Conservation (phyloP, 1,140 invertebrate genomes). For the Drosophila arizonae region DNA sequence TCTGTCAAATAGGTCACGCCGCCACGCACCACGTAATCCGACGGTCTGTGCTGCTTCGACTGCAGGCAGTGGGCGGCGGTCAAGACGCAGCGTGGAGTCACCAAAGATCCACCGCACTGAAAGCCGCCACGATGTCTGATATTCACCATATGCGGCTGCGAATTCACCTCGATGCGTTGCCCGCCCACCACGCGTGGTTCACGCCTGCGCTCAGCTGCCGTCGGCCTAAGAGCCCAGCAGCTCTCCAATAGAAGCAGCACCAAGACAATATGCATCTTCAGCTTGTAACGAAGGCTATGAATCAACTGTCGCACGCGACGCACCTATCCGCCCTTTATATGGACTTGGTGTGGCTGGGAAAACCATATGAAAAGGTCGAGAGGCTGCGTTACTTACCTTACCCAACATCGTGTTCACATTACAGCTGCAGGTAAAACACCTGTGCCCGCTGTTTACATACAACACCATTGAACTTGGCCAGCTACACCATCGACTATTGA, state of each 20-base stretch:
- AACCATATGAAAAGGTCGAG: constrained; percentile 4
- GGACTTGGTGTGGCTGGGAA: not conserved
- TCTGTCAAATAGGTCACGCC: constrained; percentile 65
- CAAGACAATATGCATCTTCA: constrained; percentile 37
- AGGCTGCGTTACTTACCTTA: constrained; percentile 58
- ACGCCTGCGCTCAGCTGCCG: constrained; percentile 3
- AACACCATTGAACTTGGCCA: constrained; percentile 63
- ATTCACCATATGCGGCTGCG: constrained; percentile 71
- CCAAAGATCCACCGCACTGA: constrained; percentile 66
- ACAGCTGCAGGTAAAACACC: constrained; percentile 46
- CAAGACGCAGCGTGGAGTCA: constrained; percentile 64
- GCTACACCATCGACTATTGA: not conserved
- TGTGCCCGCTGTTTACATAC: constrained; percentile 62
- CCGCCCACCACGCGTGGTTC: constrained; percentile 67
- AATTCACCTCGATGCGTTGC: constrained; percentile 45
- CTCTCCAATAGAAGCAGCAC: constrained; percentile 24
- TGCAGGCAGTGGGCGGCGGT: constrained; percentile 76
- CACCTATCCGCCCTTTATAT: constrained; percentile 48
- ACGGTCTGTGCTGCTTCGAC: constrained; percentile 9
- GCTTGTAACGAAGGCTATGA: constrained; percentile 3
- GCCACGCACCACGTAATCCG: constrained; percentile 67
- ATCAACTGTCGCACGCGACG: constrained; percentile 31
- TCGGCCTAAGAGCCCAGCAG: not conserved
- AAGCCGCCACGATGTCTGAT: constrained; percentile 62
- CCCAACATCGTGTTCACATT: constrained; percentile 35